phyloP scores from a whole-genome alignment of 53 echinoderm and acorn worm species.

The Henricia sp. region DNA sequence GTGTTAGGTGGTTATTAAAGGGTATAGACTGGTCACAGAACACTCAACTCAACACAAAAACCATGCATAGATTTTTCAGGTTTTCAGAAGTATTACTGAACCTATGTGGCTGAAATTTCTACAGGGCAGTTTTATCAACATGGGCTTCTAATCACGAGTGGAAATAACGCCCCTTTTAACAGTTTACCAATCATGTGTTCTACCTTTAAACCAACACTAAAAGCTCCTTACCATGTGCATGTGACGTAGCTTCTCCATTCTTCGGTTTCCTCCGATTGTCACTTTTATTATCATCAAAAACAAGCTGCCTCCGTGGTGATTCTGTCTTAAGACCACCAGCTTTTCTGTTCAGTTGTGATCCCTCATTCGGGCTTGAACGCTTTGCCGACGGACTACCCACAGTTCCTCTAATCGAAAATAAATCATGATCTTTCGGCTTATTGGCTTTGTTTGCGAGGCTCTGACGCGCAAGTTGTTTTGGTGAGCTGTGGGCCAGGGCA shows the following conservation, averaged over 20 bases:
- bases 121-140: too few species aligned
- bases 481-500: slow-evolving; percentile 21
- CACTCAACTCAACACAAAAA: too few species aligned
- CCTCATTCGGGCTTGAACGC: neutral
- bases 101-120: too few species aligned
- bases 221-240: too few species aligned
- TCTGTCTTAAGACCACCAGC: neutral
- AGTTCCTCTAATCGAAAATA: slow-evolving; percentile 24
- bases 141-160: too few species aligned
- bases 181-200: too few species aligned
- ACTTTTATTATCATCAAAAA: neutral
- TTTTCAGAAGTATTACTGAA: too few species aligned
- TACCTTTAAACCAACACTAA: too few species aligned
- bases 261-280: neutral
- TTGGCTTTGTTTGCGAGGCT: slow-evolving; percentile 66
- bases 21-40: too few species aligned
- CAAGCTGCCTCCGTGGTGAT: slow-evolving; percentile 34
- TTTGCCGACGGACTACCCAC: neutral
- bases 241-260: neutral
- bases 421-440: slow-evolving; percentile 33
- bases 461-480: slow-evolving; percentile 29
- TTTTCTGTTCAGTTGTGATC: neutral
- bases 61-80: too few species aligned
- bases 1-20: too few species aligned
- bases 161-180: too few species aligned